These are phyloP conservation scores for Ahaetulla prasina DNA, from an alignment of 2,113 vertebrate species.

Conservation along the genomic window DNA sequence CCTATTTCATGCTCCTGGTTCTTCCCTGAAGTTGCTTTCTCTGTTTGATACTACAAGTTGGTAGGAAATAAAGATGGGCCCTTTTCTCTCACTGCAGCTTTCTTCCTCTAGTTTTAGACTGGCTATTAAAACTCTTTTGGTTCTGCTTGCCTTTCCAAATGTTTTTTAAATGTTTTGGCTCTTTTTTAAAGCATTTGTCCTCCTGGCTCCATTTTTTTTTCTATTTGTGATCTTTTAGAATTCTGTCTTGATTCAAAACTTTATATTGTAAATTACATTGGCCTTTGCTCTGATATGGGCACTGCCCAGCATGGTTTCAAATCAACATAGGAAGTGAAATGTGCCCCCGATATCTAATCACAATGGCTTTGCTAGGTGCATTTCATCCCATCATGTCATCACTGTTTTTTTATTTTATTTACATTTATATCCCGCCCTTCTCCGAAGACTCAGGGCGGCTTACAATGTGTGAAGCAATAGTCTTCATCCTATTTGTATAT, in stretches of 20 bases:
- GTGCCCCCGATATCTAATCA: neutral
- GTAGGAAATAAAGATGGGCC: neutral
- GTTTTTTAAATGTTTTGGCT: neutral
- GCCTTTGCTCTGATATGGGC: neutral
- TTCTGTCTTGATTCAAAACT: neutral
- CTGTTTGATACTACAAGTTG: neutral
- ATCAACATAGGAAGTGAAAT: neutral
- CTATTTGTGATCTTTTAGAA: neutral
- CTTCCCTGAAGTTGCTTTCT: neutral
- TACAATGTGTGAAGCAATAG: too few species aligned
- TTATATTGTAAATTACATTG: neutral
- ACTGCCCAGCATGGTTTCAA: neutral
- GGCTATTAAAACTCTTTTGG: neutral
- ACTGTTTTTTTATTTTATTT: too few species aligned
- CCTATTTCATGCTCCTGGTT: neutral
- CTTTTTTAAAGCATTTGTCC: neutral
- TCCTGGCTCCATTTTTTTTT: neutral
- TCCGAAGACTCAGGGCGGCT: too few species aligned
- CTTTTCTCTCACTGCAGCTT: neutral
- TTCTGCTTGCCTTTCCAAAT: neutral
- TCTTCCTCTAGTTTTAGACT: neutral
- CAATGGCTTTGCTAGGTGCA: neutral
- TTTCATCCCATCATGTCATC: neutral
- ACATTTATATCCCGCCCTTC: too few species aligned
- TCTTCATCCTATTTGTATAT: too few species aligned